These are phyloP conservation scores for Epirrita christyi DNA, from an alignment of 2,888 invertebrate genomes.

Conservation along the genomic window DNA sequence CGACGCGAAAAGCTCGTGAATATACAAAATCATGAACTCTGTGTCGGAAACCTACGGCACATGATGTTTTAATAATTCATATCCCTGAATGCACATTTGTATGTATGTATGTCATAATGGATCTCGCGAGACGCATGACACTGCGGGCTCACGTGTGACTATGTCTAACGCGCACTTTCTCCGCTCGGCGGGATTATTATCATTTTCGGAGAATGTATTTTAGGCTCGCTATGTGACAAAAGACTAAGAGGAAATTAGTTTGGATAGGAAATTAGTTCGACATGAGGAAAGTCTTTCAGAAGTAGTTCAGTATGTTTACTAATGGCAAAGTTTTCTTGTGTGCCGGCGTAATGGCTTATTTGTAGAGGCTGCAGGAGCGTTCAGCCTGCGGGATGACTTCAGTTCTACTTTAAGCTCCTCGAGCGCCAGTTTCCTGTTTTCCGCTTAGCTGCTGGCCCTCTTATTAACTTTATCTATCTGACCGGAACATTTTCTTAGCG, in stretches of 20 bases:
- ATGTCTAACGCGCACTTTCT: conserved; percentile 65
- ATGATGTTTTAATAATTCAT: conserved; percentile 13
- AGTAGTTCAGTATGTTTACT: conserved; percentile 55
- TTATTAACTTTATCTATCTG: conserved; percentile 51
- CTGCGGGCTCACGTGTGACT: conserved; percentile 50
- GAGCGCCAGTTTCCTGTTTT: conserved; percentile 51
- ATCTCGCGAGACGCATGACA: conserved; percentile 48
- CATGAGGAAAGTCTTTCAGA: conserved; percentile 40
- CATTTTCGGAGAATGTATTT: conserved; percentile 36
- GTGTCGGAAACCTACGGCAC: conserved; percentile 6
- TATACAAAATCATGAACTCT: conserved; percentile 15
- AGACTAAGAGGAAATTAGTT: conserved; percentile 30
- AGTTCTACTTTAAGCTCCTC: conserved; percentile 42
- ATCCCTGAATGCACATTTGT: conserved; percentile 30
- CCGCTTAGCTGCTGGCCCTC: conserved; percentile 49
- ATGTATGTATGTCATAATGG: conserved; percentile 50
- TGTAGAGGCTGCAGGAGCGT: conserved; percentile 52
- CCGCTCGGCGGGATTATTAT: conserved; percentile 47
- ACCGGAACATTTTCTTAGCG: conserved; percentile 29
- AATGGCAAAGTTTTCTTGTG: conserved; percentile 59
- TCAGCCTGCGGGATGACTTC: conserved; percentile 49
- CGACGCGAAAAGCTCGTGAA: conserved; percentile 7
- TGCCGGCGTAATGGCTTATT: conserved; percentile 56
- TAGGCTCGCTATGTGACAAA: conserved; percentile 22
- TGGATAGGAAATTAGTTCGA: conserved; percentile 32